Base-by-base conservation (phyloP, 2,888 invertebrate genomes). In the Phanerotoma sp. region DNA sequence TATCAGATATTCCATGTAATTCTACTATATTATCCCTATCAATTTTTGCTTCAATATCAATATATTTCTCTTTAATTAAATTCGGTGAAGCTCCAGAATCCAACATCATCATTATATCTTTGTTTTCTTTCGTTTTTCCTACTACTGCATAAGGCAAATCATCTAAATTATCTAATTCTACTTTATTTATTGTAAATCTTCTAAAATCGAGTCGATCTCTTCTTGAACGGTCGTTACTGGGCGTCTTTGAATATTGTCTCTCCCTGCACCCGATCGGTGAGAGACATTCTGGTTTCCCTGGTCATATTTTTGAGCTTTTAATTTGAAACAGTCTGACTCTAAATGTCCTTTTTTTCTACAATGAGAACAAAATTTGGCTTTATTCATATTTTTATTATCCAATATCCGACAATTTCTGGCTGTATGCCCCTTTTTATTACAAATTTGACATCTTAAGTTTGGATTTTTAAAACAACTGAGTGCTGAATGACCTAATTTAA, bases 271-370 rank as follows among this genome's bases (percentile, higher is more conserved):
- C 49, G 40, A 16, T 16, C 6, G 49, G 16, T 15, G 30, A 28
- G 40, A 49, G 20, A 6, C 15, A n/a, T 40, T 37, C 2, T 6
- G 28, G 48, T 22, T 35, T 48, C 37, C 48, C 48, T 21, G 41
- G 10, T 37, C 37, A 16, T 4, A 30, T 32, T 46, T 30, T 15
- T n/a, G 15, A 9, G 21, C 22, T 11, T 20, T 32, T 28, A 20
- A 10, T 7, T 6, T 35, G 9, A 6, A 13, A 37, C 35, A 37
- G 20, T 37, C 18, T 15, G 18, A 13, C 9, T 28, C 18, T n/a
- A 13, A 10, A 16, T 38, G 30, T 15, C 35, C 21, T 20, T 9
- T 22, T 16, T 13, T 15, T 48, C 15, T 35, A 6, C 37, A 38
- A 49, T 38, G 7, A 5, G 20, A 20, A 15, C 46, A 46, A 11